A percentile compares a stretch with the other conserved stretches of the same genome.
Conservation (phyloP, 2,113 vertebrate species). For the Bubo scandiacus region DNA sequence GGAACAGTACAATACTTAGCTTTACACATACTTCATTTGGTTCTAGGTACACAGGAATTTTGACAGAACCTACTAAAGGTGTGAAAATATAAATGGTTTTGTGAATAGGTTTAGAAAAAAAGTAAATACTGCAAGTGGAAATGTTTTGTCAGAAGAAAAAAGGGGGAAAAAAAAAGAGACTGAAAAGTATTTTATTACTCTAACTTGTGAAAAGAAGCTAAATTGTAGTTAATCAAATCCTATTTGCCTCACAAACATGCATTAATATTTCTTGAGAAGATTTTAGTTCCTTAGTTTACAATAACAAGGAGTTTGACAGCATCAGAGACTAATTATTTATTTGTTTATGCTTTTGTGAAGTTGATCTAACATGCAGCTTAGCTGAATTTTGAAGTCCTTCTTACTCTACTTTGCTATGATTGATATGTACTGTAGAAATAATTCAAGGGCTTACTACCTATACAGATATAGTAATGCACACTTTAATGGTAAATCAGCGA, state of each 20-base stretch:
- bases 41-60: not conserved
- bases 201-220: not conserved
- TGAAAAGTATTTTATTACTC: not conserved
- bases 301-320: not conserved
- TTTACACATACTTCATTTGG: not conserved
- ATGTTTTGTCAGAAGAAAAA: not conserved
- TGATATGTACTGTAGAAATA: not conserved
- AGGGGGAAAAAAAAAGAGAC: not conserved
- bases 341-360: not conserved
- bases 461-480: not conserved
- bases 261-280: not conserved
- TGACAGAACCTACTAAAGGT: not conserved
- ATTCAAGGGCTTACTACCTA: not conserved
- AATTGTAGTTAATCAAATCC: not conserved
- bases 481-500: not conserved
- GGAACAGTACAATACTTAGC: not conserved
- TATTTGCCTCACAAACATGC: not conserved
- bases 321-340: not conserved
- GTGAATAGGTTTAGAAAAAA: not conserved
- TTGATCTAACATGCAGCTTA: not conserved
- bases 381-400: not conserved
- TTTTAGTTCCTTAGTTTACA: not conserved
- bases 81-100: not conserved
- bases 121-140: not conserved
- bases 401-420: not conserved